phyloP scores from a whole-genome alignment of 2,888 invertebrate species.

The Poecilobothrus nobilitatus region DNA sequence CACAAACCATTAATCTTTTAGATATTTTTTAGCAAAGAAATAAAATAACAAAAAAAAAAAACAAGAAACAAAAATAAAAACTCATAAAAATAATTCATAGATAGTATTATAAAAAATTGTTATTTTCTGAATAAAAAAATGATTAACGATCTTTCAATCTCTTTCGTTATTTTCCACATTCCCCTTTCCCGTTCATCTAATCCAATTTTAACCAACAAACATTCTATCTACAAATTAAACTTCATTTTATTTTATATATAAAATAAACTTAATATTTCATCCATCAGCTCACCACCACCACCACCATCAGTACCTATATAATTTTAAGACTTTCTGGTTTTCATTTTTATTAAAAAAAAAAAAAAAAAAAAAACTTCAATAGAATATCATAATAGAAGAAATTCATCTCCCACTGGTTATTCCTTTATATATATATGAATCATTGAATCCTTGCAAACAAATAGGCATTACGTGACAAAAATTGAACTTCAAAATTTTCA shows the following conservation, averaged over 20 bases:
- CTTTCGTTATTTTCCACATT: background rate
- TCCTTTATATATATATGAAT: background rate
- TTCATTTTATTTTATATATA: background rate
- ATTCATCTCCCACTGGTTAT: background rate
- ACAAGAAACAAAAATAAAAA: too few relatives aligned
- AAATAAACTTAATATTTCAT: too few relatives aligned
- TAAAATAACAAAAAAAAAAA: background rate
- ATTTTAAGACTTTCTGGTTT: background rate
- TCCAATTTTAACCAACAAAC: background rate
- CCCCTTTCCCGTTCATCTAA: background rate
- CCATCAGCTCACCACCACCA: too few relatives aligned
- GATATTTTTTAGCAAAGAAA: background rate
- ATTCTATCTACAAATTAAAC: background rate
- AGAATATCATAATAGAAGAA: too few relatives aligned
- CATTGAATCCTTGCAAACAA: background rate
- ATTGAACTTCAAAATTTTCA: background rate
- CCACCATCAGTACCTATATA: background rate
- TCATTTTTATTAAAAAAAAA: too few relatives aligned
- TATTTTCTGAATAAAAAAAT: background rate
- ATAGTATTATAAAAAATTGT: background rate
- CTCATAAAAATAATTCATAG: background rate
- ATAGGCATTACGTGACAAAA: constrained; percentile 6
- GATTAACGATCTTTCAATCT: background rate
- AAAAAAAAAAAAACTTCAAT: background rate
- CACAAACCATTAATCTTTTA: constrained; percentile 3